A percentile compares a stretch with the other conserved stretches of the same genome.
Evolutionary conservation across 37 sponge, comb jelly and placozoan species (phyloP).

Genomic region (Theonella swinhoei): DNA sequence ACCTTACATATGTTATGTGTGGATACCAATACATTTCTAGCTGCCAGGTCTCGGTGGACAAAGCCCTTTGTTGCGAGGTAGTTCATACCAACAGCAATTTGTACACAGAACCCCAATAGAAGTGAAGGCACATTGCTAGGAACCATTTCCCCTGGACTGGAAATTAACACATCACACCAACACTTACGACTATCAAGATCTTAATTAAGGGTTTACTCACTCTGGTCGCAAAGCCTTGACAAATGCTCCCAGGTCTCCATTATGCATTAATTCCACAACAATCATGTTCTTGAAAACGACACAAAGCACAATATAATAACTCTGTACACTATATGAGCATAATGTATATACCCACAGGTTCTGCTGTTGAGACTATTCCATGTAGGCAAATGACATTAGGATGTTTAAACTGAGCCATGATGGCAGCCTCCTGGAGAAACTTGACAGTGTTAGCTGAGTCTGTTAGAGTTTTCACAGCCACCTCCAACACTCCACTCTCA

Average conservation of each 20-base stretch:
- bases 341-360: slow-evolving; percentile 5
- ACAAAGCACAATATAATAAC: background rate
- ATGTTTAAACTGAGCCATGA: slow-evolving; percentile 17
- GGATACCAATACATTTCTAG: slow-evolving; percentile 37
- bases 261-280: slow-evolving; percentile 4
- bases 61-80: slow-evolving; percentile 27
- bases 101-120: slow-evolving; percentile 17
- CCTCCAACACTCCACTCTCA: background rate
- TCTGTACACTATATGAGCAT: too few relatives aligned
- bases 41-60: slow-evolving; percentile 42
- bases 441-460: background rate
- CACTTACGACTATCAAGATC: too few relatives aligned
- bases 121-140: background rate
- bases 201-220: too few relatives aligned
- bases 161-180: background rate
- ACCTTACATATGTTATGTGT: background rate
- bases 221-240: background rate
- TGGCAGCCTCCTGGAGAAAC: slow-evolving; percentile 16
- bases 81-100: slow-evolving; percentile 39
- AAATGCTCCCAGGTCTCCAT: slow-evolving; percentile 3
- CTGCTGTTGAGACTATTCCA: background rate
- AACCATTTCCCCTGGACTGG: background rate
- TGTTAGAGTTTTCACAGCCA: background rate
- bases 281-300: background rate
- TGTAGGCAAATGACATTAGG: background rate